Conservation (phyloP, 2,113 vertebrate genomes). For the Syngnathus floridae region DNA sequence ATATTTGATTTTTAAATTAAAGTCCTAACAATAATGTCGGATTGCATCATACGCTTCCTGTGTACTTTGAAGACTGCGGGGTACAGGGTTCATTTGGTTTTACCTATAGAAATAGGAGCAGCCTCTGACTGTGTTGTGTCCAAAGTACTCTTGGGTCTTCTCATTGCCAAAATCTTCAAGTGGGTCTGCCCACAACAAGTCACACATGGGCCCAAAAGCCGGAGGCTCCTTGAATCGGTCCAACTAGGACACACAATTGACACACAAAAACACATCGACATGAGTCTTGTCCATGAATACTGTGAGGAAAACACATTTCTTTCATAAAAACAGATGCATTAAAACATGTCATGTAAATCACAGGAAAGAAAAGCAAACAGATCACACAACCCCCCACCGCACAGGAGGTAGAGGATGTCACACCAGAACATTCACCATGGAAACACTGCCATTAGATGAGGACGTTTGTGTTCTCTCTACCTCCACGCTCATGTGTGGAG, state of each 20-base stretch:
- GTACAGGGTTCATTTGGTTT: neutral
- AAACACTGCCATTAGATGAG: constrained; percentile 64
- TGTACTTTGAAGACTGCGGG: neutral
- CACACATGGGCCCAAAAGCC: constrained; percentile 79
- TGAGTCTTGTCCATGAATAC: constrained; percentile 1
- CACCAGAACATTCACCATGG: constrained; percentile 67
- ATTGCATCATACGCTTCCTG: neutral
- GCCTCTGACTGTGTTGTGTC: constrained; percentile 76
- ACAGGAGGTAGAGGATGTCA: constrained; percentile 63
- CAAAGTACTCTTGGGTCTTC: constrained; percentile 79
- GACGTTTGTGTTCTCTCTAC: constrained; percentile 47
- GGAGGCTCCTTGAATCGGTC: constrained; percentile 80
- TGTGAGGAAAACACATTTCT: neutral
- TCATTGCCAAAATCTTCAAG: constrained; percentile 80
- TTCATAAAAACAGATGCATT: neutral
- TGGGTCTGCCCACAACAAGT: constrained; percentile 78
- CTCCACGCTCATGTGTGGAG: constrained; percentile 31
- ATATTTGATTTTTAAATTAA: constrained; percentile 23
- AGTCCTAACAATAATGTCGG: neutral
- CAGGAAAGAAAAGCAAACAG: constrained; percentile 32
- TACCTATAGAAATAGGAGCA: constrained; percentile 83
- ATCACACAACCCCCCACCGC: constrained; percentile 51
- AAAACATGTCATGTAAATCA: constrained; percentile 23
- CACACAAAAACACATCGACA: constrained; percentile 12
- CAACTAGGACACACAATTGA: constrained; percentile 57